These are phyloP conservation scores for Dasypus novemcinctus DNA, from an alignment of 2,113 vertebrate species.

Conservation along the genomic window DNA sequence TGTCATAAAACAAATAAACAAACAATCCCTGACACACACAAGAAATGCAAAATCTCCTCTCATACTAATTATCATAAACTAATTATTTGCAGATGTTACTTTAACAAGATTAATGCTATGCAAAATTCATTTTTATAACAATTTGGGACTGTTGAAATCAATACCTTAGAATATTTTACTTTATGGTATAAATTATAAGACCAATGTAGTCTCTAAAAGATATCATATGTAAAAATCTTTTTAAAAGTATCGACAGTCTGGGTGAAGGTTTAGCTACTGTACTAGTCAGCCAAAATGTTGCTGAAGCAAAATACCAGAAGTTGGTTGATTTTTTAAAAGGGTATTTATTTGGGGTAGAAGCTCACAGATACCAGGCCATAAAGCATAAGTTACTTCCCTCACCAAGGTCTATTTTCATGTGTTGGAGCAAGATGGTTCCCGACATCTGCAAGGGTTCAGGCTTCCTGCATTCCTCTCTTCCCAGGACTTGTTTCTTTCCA, in stretches of 20 bases:
- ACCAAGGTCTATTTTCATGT: too few species aligned
- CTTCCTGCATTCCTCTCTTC: too few species aligned
- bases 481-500: too few species aligned
- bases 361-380: too few species aligned
- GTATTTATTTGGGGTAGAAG: too few species aligned
- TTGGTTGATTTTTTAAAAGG: too few species aligned
- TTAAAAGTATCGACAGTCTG: neutral
- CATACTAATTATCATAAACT: neutral
- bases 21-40: neutral
- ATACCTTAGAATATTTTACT: neutral
- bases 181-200: neutral
- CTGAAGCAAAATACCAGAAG: too few species aligned
- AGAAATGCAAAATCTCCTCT: neutral
- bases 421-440: too few species aligned
- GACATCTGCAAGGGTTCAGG: too few species aligned
- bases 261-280: neutral
- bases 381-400: too few species aligned
- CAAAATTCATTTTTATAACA: neutral
- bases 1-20: neutral
- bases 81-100: neutral
- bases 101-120: neutral
- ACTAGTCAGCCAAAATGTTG: too few species aligned
- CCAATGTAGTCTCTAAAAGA: neutral
- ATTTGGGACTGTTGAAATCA: neutral
- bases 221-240: neutral